Evolutionary conservation across 1,140 invertebrate genomes (phyloP), one percentile per base, ranked within the genome.

Genomic region (Anoplolepis gracilipes): DNA sequence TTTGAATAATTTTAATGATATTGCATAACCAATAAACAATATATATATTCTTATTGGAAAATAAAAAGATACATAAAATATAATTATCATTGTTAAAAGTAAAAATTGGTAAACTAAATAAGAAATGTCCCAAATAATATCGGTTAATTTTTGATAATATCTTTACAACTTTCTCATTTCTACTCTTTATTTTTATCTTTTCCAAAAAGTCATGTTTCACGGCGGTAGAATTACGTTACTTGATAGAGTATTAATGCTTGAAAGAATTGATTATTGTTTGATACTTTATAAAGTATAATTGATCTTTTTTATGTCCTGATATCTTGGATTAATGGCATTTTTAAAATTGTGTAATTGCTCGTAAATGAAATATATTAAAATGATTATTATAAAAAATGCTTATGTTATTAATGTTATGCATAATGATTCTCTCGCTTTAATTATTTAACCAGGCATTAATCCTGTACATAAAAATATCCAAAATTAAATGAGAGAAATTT

Each of bases 401-500:
- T 36, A 36, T 22, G 5, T 59, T 67, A 53, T 13, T 70, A 25
- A 36, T 36, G 46, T 42, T n/a, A 19, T 16, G 16, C 36, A 28
- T 70, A 57, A 72, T 72, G 28, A 72, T 82, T 82, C 36, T 46
- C 53, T 25, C 53, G 53, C 6, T 22, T 82, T 59, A 82, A 82
- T 82, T 59, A 72, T 73, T 72, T 19, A 13, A 39, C 67, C 16
- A n/a, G n/a, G n/a, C n/a, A n/a, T n/a, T 4, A 8, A n/a, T n/a
- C 8, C 19, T 33, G 22, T 19, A 16, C 19, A 67, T 22, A 33
- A 13, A 61, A 33, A 81, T 81, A 81, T 70, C 65, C 0, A 72
- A 30, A 72, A 36, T 82, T 82, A 72, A 82, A 82, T 82, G 78
- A 81, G 53, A 82, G 70, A 49, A 33, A 73, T 82, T 81, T 59